Base-by-base conservation (phyloP, 2,797 vertebrate genomes). In the Pygocentrus nattereri region DNA sequence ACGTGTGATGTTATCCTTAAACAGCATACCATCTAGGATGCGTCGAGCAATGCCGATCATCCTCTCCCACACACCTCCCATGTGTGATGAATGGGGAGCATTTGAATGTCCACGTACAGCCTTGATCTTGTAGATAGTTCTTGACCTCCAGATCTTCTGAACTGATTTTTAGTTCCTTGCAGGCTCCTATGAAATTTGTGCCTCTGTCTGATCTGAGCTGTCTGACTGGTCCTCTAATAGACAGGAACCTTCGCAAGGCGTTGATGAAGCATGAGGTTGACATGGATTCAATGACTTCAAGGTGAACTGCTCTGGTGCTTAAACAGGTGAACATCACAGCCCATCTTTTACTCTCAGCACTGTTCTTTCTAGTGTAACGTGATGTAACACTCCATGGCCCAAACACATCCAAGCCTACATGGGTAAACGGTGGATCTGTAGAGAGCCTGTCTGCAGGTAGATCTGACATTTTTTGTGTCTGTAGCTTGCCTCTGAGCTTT, bases 21-120 rank as follows among this genome's bases (percentile, higher is more conserved):
- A 4, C 2, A 68, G 21, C 47, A 81, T 56, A 1, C 15, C 54
- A 6, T 68, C 49, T 4, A 81, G 34, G 49, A 80, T 74, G 18
- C 18, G 25, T 0, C 52, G 0, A 0, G 76, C 18, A 8, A 79
- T 11, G 2, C 67, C 41, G 11, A 72, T 71, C 54, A 78, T 58
- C 0, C 62, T 8, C 11, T 71, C 52, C 77, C 54, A 79, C 6
- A 4, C 23, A 6, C 50, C 41, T 13, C 34, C 64, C 64, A 78
- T 78, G 19, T 78, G 64, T 1, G 76, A 78, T 11, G 76, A 25
- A 15, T 78, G 76, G 2, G 76, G 68, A 16, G 38, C 11, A 13
- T 74, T n/a, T 80, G 21, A 80, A 65, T 19, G 15, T 21, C 78
- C 78, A 73, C 0, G 30, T 41, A 27, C 30, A 77, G 3, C 62